These are phyloP conservation scores for Thysanoteuthis rhombus DNA, from an alignment of 2,888 invertebrate species.

Conservation along the genomic window DNA sequence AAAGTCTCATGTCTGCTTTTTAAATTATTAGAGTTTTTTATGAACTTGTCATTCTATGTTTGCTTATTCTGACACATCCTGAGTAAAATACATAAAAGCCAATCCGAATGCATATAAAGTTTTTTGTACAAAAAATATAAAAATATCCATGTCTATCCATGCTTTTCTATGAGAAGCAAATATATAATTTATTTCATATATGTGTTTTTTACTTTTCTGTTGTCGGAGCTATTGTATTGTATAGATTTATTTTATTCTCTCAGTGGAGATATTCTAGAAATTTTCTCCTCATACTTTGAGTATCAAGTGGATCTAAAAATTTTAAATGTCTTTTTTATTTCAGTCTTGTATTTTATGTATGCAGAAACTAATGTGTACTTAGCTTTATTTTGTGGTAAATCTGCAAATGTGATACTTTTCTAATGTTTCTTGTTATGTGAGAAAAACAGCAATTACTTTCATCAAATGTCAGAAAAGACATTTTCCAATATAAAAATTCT, in stretches of 20 bases:
- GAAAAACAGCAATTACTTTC: not conserved
- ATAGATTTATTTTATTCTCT: not conserved
- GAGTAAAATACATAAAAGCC: not conserved
- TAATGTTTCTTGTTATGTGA: not conserved
- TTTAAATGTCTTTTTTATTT: not conserved
- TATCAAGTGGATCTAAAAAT: not conserved
- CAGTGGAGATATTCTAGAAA: too few relatives aligned
- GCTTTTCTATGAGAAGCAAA: not conserved
- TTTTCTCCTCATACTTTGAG: not conserved
- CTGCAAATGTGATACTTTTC: not conserved
- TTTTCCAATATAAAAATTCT: not conserved
- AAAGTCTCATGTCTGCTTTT: not conserved
- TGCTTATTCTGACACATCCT: constrained; percentile 12
- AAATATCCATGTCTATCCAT: not conserved
- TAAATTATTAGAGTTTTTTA: not conserved
- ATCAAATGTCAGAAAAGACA: not conserved
- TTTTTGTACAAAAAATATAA: not conserved
- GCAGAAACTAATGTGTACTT: too few relatives aligned
- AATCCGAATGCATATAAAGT: not conserved
- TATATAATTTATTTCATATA: not conserved
- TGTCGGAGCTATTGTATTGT: not conserved
- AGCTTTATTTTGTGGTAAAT: not conserved
- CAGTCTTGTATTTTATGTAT: not conserved
- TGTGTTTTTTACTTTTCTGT: not conserved
- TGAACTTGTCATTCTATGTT: not conserved